phyloP scores from a whole-genome alignment of 2,888 invertebrate genomes.

The Agrochola macilenta region DNA sequence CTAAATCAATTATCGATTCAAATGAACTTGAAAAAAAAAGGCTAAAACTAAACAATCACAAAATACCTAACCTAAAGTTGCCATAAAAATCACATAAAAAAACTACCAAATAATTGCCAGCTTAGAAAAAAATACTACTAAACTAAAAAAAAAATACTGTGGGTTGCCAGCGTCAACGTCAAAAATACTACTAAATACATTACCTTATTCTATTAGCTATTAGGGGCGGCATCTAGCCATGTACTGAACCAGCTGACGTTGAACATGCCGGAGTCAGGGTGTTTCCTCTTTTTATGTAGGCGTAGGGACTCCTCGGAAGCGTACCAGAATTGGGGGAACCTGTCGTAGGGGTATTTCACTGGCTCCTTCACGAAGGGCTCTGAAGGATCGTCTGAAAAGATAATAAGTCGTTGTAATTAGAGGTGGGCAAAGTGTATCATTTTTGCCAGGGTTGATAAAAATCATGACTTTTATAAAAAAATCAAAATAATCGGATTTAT shows the following conservation, averaged over 20 bases:
- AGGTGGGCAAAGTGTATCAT: too few species aligned
- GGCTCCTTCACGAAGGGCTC: conserved; percentile 83
- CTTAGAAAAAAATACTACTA: conserved; percentile 58
- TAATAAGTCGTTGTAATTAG: too few species aligned
- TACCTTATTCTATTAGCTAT: conserved; percentile 77
- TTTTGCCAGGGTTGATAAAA: too few species aligned
- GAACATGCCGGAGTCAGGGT: conserved; percentile 84
- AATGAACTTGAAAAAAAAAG: conserved; percentile 31
- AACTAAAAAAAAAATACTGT: conserved; percentile 64
- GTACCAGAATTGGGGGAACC: conserved; percentile 86
- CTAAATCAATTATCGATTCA: conserved; percentile 27
- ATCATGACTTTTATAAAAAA: too few species aligned
- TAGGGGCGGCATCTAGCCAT: conserved; percentile 81
- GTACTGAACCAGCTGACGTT: conserved; percentile 82
- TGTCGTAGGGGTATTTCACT: conserved; percentile 81
- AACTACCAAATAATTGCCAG: conserved; percentile 66
- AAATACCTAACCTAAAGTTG: conserved; percentile 48
- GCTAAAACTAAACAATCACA: conserved; percentile 51
- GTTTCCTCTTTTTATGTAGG: conserved; percentile 86
- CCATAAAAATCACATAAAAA: conserved; percentile 41
- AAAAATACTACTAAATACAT: conserved; percentile 51
- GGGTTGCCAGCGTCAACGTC: conserved; percentile 61
- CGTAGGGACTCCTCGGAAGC: conserved; percentile 86
- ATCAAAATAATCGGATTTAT: too few species aligned
- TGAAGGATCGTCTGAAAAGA: conserved; percentile 76